These are phyloP conservation scores for Achroia grisella DNA, from an alignment of 1,140 invertebrate species.

Conservation along the genomic window DNA sequence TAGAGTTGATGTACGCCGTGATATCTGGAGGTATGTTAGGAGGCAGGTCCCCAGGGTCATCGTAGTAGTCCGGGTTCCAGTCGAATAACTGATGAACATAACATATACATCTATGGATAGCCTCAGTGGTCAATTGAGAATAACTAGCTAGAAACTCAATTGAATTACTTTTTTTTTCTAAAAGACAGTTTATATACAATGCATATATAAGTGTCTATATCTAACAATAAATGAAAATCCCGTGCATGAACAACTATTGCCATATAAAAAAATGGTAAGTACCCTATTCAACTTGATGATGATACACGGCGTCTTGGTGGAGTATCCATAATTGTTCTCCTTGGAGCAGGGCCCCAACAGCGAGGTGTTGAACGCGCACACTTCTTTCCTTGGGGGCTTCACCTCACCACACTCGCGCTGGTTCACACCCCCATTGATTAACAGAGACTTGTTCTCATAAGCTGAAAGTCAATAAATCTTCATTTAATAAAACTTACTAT, in stretches of 20 bases:
- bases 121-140: too few relatives aligned
- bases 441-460: slow-evolving; percentile 72
- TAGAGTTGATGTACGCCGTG: slow-evolving; percentile 73
- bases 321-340: slow-evolving; percentile 81
- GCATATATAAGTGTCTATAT: too few relatives aligned
- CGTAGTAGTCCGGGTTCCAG: slow-evolving; percentile 85
- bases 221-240: too few relatives aligned
- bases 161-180: too few relatives aligned
- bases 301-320: slow-evolving; percentile 83
- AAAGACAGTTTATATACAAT: too few relatives aligned
- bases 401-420: slow-evolving; percentile 80
- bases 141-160: too few relatives aligned
- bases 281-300: slow-evolving; percentile 92
- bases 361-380: slow-evolving; percentile 81
- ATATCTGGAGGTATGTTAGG: slow-evolving; percentile 80
- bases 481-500: too few relatives aligned
- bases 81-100: slow-evolving; percentile 75
- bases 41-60: slow-evolving; percentile 76
- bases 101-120: too few relatives aligned
- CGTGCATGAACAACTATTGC: too few relatives aligned
- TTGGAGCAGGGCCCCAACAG: slow-evolving; percentile 79
- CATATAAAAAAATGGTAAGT: too few relatives aligned
- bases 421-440: slow-evolving; percentile 75
- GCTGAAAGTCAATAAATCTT: slow-evolving; percentile 55
- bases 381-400: slow-evolving; percentile 75